Percentiles rank a stretch among this genome's conserved stretches.
Evolutionary conservation across 2,888 invertebrate species (phyloP).

Genomic region (Eupithecia abbreviata): DNA sequence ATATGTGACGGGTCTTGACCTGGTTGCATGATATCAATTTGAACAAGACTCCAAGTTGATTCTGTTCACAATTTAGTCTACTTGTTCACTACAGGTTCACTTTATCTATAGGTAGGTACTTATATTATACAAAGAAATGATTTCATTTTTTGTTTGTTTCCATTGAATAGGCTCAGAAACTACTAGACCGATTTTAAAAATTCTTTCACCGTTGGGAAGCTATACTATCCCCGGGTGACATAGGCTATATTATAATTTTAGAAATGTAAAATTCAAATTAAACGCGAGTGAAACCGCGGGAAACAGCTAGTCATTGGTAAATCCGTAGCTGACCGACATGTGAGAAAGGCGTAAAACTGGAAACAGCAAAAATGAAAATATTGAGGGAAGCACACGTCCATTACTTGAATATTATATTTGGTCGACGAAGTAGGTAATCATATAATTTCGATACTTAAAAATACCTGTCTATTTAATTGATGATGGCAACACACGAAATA

Average conservation of each 20-base stretch:
- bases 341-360: not conserved
- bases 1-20: conserved; percentile 64
- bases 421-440: too few species aligned
- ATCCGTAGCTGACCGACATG: not conserved
- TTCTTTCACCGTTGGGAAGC: too few species aligned
- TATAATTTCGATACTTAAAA: not conserved
- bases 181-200: too few species aligned
- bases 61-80: not conserved
- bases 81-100: not conserved
- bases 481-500: not conserved
- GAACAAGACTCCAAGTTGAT: not conserved
- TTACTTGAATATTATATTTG: not conserved
- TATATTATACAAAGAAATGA: too few species aligned
- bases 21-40: conserved; percentile 43
- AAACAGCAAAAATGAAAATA: not conserved
- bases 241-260: too few species aligned
- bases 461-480: not conserved
- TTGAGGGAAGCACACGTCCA: not conserved
- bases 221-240: too few species aligned
- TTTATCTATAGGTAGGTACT: not conserved
- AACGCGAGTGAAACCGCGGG: too few species aligned
- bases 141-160: too few species aligned
- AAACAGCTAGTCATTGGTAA: not conserved
- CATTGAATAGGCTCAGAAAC: too few species aligned
- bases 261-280: too few species aligned